phyloP scores from a whole-genome alignment of 2,113 vertebrate species.

The Struthidea cinerea region DNA sequence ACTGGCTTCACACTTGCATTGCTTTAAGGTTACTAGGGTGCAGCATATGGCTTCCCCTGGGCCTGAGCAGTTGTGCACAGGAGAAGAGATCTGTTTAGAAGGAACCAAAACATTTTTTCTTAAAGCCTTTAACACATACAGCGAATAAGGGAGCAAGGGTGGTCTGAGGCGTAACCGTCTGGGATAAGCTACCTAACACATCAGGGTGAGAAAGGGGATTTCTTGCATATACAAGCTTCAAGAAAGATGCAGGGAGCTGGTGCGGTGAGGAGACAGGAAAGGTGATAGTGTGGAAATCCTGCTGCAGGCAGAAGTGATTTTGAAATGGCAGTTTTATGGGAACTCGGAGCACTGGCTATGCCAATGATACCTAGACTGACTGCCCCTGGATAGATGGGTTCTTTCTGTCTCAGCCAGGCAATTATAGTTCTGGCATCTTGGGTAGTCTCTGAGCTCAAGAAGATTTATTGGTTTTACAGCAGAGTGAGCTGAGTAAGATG shows the following conservation, averaged over 20 bases:
- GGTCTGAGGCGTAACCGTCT: not conserved
- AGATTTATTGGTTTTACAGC: not conserved
- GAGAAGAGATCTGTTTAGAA: not conserved
- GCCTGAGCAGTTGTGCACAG: not conserved
- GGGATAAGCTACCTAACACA: not conserved
- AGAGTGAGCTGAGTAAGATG: not conserved
- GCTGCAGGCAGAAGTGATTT: not conserved
- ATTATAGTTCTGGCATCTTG: not conserved
- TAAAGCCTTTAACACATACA: not conserved
- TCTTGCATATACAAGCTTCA: not conserved
- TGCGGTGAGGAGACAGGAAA: not conserved
- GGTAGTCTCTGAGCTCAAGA: not conserved
- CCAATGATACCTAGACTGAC: not conserved
- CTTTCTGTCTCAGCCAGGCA: not conserved
- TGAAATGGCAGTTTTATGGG: not conserved
- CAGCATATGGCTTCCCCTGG: not conserved
- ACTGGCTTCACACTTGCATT: not conserved
- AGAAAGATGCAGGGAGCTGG: not conserved
- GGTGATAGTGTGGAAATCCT: not conserved
- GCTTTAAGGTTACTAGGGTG: not conserved
- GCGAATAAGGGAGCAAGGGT: not conserved
- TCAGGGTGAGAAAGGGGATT: not conserved
- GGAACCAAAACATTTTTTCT: not conserved
- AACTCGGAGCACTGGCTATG: not conserved
- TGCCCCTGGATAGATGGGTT: not conserved